These are phyloP conservation scores for Eupithecia vulgata DNA, from an alignment of 2,888 invertebrate species.

Conservation along the genomic window DNA sequence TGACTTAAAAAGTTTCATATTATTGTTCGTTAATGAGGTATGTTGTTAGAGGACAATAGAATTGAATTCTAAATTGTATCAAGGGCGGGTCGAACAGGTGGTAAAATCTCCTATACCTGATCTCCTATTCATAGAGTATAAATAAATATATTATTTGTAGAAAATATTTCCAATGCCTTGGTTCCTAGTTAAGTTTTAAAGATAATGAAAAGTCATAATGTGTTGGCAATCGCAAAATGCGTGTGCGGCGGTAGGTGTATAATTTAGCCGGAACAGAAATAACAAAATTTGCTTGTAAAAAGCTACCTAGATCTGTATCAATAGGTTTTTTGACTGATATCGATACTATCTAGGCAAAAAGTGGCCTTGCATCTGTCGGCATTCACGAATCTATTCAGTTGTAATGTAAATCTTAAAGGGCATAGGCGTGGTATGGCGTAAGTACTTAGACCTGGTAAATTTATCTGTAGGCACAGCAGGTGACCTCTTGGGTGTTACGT, in stretches of 20 bases:
- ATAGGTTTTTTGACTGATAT: conserved; percentile 39
- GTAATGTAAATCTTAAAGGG: conserved; percentile 76
- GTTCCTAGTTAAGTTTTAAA: neutral
- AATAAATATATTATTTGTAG: neutral
- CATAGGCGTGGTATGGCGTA: conserved; percentile 73
- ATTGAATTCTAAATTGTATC: conserved; percentile 19
- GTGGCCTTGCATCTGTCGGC: conserved; percentile 57
- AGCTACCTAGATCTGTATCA: conserved; percentile 14
- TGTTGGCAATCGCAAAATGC: neutral
- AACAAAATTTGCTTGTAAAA: neutral
- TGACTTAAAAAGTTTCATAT: conserved; percentile 33
- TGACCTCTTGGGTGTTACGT: conserved; percentile 76
- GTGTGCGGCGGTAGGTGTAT: neutral
- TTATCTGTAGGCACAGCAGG: conserved; percentile 78
- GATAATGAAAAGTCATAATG: neutral
- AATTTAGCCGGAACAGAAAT: neutral
- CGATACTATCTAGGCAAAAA: conserved; percentile 48
- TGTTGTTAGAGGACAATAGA: conserved; percentile 16
- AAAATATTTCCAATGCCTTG: neutral
- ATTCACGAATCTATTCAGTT: conserved; percentile 71
- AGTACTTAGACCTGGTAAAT: conserved; percentile 53
- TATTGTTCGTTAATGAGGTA: conserved; percentile 26
- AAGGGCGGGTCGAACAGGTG: conserved; percentile 5
- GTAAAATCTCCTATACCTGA: neutral
- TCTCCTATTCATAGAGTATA: neutral